Evolutionary conservation across 2,888 invertebrate species (phyloP), one percentile per base, ranked within the genome.

Genomic region (Torymus texanus): DNA sequence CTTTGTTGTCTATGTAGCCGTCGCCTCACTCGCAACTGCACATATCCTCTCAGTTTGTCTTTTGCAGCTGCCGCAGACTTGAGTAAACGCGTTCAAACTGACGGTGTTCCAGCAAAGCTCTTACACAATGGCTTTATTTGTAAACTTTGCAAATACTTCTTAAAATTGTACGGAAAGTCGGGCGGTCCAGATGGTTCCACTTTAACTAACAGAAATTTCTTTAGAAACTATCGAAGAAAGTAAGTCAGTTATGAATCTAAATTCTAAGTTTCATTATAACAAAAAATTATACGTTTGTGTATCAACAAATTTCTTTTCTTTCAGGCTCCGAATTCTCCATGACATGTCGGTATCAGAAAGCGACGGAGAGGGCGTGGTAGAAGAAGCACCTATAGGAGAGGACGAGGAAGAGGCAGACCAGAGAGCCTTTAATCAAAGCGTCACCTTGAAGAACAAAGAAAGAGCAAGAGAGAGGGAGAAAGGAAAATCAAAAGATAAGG

Each of bases 141-240:
- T 91, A 96, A 96, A 91, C 90, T 95, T 29, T 97, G 96, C 86
- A 94, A 95, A 78, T 94, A 95, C 89, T 96, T 95, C 90, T 94
- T 94, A 84, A 93, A 94, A 81, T 89, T 96, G 72, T 91, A 95
- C 79, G 92, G 94, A 85, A 94, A 95, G 80, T 94, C 89, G 83
- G 88, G 87, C 74, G 89, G 91, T 70, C 84, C 88, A 14, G 86
- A 92, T 87, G 87, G 90, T 85, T 83, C 91, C 91, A 85, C 90
- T 84, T 83, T 90, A 85, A 87, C 92, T 91, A 89, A 92, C 90
- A 86, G 88, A 86, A 87, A 88, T 16, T 94, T 94, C 86, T 93
- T 92, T 71, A 90, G 89, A 75, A 93, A 92, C 85, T 94, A 94
- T 86, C 92, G 93, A 73, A 93, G 92, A 88, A 92, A 94, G 94